phyloP scores from a whole-genome alignment of 2,888 invertebrate genomes.

The Eudemis profundana region DNA sequence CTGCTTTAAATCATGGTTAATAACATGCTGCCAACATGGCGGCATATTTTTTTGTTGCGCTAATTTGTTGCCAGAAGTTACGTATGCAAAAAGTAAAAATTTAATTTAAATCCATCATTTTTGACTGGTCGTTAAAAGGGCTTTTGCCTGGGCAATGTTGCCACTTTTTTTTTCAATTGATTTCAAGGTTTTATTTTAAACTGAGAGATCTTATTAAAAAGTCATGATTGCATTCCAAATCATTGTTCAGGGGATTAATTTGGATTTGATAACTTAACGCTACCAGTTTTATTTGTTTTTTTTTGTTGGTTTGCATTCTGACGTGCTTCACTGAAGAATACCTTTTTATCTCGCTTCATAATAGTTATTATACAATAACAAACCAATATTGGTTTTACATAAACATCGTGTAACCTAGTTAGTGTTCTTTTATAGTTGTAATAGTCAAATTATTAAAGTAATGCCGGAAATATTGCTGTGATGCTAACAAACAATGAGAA shows the following conservation, averaged over 20 bases:
- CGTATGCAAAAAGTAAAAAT: conserved; percentile 18
- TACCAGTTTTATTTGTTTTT: conserved; percentile 20
- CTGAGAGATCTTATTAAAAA: conserved; percentile 58
- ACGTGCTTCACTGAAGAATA: neutral
- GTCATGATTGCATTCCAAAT: conserved; percentile 57
- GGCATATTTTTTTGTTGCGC: conserved; percentile 6
- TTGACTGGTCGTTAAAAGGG: conserved; percentile 17
- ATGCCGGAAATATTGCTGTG: neutral
- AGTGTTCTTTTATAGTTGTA: conserved; percentile 2
- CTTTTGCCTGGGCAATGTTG: neutral
- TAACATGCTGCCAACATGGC: conserved; percentile 35
- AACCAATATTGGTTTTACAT: conserved; percentile 20
- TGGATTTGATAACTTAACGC: conserved; percentile 18
- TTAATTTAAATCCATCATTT: conserved; percentile 26
- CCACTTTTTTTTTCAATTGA: conserved; percentile 51
- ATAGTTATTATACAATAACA: conserved; percentile 41
- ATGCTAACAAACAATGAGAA: neutral
- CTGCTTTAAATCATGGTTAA: conserved; percentile 54
- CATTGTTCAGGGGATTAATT: conserved; percentile 52
- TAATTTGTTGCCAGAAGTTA: conserved; percentile 30
- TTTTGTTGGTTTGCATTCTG: conserved; percentile 11
- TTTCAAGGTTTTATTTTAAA: conserved; percentile 57
- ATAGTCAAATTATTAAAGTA: conserved; percentile 1
- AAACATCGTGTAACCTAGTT: conserved; percentile 27
- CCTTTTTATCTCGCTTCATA: conserved; percentile 37